Evolutionary conservation across 2,888 invertebrate genomes (phyloP).

Genomic region (Cerceris ruficornis): DNA sequence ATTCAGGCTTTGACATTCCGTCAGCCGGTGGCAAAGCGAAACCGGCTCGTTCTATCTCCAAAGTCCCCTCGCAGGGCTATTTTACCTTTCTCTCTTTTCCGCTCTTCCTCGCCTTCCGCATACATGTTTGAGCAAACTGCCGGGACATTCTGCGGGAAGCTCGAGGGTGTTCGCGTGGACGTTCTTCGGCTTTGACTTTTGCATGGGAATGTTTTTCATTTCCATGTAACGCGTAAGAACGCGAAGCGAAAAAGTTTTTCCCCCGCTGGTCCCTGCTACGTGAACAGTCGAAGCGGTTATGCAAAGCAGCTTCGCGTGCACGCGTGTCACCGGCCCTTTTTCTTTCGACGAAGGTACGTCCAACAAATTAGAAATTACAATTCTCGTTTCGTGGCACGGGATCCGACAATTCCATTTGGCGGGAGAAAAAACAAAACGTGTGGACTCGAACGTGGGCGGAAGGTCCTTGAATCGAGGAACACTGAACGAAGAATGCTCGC

Average conservation of each 20-base stretch:
- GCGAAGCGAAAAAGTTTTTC: conserved; percentile 34
- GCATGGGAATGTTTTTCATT: conserved; percentile 59
- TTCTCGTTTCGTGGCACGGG: conserved; percentile 44
- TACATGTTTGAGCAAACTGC: conserved; percentile 62
- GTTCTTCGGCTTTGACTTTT: conserved; percentile 59
- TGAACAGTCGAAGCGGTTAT: conserved; percentile 49
- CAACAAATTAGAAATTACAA: conserved; percentile 51
- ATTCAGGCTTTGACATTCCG: conserved; percentile 38
- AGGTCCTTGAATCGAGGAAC: background rate
- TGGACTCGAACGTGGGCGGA: too few species aligned
- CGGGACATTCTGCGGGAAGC: conserved; percentile 53
- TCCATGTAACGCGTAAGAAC: conserved; percentile 49
- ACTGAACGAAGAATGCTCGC: background rate
- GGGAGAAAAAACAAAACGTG: too few species aligned
- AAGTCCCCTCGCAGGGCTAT: conserved; percentile 54
- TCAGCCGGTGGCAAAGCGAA: conserved; percentile 53
- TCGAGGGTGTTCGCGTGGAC: conserved; percentile 47
- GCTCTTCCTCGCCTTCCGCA: conserved; percentile 42
- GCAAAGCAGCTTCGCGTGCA: conserved; percentile 30
- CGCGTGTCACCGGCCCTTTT: too few species aligned
- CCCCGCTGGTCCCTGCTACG: conserved; percentile 17
- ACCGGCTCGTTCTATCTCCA: conserved; percentile 60
- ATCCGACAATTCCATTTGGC: conserved; percentile 27
- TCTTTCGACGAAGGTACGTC: background rate
- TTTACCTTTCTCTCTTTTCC: conserved; percentile 23